Base-by-base conservation (phyloP, 2,797 vertebrate genomes). In the Rhinella marina region DNA sequence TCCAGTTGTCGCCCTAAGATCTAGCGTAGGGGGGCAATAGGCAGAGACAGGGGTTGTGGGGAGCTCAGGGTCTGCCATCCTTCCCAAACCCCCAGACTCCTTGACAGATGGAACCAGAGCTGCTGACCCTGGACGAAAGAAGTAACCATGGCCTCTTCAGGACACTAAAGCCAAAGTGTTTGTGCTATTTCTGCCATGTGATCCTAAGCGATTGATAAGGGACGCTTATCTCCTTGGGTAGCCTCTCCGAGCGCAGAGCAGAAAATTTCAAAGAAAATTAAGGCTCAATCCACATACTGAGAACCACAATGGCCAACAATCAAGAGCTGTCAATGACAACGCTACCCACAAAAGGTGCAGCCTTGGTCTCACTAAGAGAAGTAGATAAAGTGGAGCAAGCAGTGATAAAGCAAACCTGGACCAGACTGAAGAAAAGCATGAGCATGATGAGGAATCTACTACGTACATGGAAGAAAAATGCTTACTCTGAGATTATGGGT, bases 251-350 rank as follows among this genome's bases (percentile, higher is more conserved):
- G 73, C 64, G 52, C 61, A 48, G 23, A 70, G 81, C 62, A 29
- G 66, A 27, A 56, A 85, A 64, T 64, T 56, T 76, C 82, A 84
- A 84, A 85, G 68, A 81, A 85, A 64, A 76, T 81, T 84, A 48
- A 54, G 48, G 32, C 64, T 29, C 21, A 10, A 29, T 76, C 17
- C 21, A 52, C 80, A 12, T 61, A 32, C 12, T n/a, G 25, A 56
- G 41, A 16, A 25, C 14, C 19, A 9, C 29, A 32, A 85, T 27
- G 61, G 56, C 14, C 62, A 50, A 50, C 70, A 81, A 81, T 75
- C 54, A 72, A 88, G 78, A 68, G 87, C 62, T 1, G n/a, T 48
- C 83, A 41, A 70, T 66, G 57, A 57, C 79, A 87, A 73, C 81
- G 17, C 73, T 32, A n/a, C 64, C 54, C 52, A 54, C 52, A 54